Base-by-base conservation (phyloP, 2,113 vertebrate genomes). In the Maccullochella peelii region DNA sequence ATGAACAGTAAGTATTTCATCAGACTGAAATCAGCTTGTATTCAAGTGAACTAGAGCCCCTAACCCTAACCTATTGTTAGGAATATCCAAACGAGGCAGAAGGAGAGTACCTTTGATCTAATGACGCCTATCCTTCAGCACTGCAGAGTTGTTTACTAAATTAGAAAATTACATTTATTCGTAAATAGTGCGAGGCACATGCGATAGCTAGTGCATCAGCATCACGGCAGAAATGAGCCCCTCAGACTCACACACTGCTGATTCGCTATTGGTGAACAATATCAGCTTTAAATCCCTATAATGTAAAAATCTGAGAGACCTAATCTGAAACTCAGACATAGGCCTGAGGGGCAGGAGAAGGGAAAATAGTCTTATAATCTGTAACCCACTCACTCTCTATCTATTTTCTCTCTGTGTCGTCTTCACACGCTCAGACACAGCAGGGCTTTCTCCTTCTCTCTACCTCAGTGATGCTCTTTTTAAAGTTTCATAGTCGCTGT, bases 271-370 rank as follows among this genome's bases (percentile, higher is more conserved):
- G 74, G 74, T 82, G 78, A 88, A 79, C 55, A 82, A 82, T 68
- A 86, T 74, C 59, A 71, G 62, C 61, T 88, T 78, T 87, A 77
- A 89, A 87, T 57, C 42, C 76, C 54, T 52, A 72, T 88, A 84
- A 85, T 87, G 82, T 86, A 87, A 90, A 94, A 88, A 91, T 84
- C 79, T 73, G 70, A 79, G 69, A 81, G 79, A 90, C 82, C 82
- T 91, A 81, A 92, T 90, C 80, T 78, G 49, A 61, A 83, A 88
- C 80, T 86, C 72, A 81, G 65, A 83, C 73, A 62, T 42, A 54
- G 80, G 87, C 82, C 73, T 76, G 81, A 85, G 70, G 76, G 59
- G 47, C 25, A n/a, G 1, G 54, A 76, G 70, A 77, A 67, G n/a
- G 54, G 44, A 80, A 79, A 88, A 75, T 50, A 49, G 59, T 77